Evolutionary conservation across 2,888 invertebrate species (phyloP).

Genomic region (Tromatobia lineatoria): DNA sequence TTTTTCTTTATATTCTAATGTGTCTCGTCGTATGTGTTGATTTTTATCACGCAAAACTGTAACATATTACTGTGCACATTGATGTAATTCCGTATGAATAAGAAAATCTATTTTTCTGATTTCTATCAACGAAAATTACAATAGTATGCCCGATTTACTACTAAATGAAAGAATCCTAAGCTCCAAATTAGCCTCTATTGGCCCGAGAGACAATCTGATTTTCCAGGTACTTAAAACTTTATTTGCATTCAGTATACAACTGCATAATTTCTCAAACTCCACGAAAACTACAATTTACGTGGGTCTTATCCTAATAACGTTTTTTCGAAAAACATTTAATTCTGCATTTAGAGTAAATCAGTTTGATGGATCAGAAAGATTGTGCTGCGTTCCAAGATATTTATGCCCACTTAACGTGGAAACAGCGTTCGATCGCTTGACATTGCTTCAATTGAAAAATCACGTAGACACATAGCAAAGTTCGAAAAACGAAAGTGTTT

Average conservation of each 20-base stretch:
- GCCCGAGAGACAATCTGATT: background rate
- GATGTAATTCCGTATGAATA: background rate
- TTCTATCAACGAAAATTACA: background rate
- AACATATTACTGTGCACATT: background rate
- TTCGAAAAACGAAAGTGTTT: constrained; percentile 51
- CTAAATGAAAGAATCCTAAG: background rate
- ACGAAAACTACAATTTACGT: background rate
- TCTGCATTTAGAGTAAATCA: background rate
- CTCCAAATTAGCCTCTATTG: background rate
- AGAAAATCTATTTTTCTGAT: background rate
- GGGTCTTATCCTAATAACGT: background rate
- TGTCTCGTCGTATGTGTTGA: background rate
- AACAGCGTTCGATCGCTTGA: background rate
- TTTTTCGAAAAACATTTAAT: background rate
- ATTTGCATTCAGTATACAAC: background rate
- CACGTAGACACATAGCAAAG: constrained; percentile 26
- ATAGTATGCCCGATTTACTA: background rate
- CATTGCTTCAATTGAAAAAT: constrained; percentile 12
- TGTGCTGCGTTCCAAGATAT: background rate
- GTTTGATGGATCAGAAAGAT: background rate
- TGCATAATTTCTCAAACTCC: background rate
- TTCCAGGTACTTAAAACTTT: background rate
- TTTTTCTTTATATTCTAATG: background rate
- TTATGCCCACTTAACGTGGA: background rate
- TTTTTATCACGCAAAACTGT: background rate